These are phyloP conservation scores for Malurus cyaneus DNA, from an alignment of 2,113 vertebrate species.

Conservation along the genomic window DNA sequence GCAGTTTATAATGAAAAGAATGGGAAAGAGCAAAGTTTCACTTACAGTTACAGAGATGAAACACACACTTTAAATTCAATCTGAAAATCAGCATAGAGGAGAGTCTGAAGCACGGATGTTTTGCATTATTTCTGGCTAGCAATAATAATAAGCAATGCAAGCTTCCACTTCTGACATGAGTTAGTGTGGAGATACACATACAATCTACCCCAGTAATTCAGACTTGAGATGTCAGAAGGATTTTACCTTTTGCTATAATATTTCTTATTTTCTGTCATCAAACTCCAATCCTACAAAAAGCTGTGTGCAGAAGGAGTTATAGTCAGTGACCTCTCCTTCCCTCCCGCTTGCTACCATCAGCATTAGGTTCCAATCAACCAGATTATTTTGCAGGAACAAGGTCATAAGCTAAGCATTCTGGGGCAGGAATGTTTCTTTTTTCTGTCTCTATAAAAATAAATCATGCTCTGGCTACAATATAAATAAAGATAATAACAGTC, in stretches of 20 bases:
- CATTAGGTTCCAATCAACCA: conserved; percentile 55
- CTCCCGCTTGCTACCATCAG: conserved; percentile 36
- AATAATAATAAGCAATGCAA: conserved; percentile 4
- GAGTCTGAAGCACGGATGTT: not conserved
- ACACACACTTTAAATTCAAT: not conserved
- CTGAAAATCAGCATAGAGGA: not conserved
- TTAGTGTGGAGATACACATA: not conserved
- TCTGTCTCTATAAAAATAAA: conserved; percentile 50
- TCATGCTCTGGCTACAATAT: conserved; percentile 19
- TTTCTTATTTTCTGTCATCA: conserved; percentile 51
- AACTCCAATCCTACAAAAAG: conserved; percentile 20
- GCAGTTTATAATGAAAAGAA: not conserved
- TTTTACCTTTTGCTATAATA: conserved; percentile 33
- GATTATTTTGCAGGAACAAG: conserved; percentile 54
- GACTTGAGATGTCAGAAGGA: not conserved
- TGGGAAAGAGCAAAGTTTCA: not conserved
- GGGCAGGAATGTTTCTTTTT: conserved; percentile 55
- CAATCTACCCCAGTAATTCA: not conserved
- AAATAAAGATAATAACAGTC: conserved; percentile 58
- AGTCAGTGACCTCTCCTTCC: conserved; percentile 29
- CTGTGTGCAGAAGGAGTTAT: not conserved
- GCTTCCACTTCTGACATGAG: not conserved
- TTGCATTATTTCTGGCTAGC: not conserved
- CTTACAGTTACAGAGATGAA: not conserved
- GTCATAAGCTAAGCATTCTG: conserved; percentile 60